Percentiles rank a stretch among this genome's conserved stretches.
Evolutionary conservation across 2,113 vertebrate species (phyloP).

Genomic region (Rhinolophus ferrumequinum): DNA sequence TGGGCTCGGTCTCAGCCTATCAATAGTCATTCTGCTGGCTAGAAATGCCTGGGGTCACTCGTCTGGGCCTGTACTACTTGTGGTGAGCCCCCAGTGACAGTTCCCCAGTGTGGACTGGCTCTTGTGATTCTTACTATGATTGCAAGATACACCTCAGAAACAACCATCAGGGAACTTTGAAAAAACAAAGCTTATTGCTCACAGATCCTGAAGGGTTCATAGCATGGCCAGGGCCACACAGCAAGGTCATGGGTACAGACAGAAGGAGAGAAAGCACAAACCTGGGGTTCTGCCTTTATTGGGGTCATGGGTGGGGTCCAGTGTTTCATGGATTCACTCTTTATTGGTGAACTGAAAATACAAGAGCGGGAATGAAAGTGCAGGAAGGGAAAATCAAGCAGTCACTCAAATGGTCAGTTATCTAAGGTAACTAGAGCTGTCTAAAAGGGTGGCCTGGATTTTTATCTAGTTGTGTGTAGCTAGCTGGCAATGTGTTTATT

Average conservation of each 20-base stretch:
- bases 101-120: neutral
- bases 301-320: too few relatives aligned
- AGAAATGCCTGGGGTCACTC: neutral
- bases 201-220: neutral
- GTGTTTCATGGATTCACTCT: too few relatives aligned
- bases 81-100: neutral
- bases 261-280: too few relatives aligned
- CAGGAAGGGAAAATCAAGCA: neutral
- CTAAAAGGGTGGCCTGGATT: neutral
- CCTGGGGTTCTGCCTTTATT: too few relatives aligned
- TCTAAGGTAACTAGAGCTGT: neutral
- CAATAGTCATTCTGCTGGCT: neutral
- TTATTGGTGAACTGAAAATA: too few relatives aligned
- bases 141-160: neutral
- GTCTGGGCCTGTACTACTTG: neutral
- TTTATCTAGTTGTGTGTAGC: neutral
- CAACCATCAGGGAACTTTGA: neutral
- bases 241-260: too few relatives aligned
- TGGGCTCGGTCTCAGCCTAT: neutral
- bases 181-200: neutral
- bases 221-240: too few relatives aligned
- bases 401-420: neutral
- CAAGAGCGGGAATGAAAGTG: too few relatives aligned
- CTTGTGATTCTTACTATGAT: neutral
- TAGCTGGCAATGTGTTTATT: neutral